phyloP scores from a whole-genome alignment of 1,140 invertebrate genomes.

The Venustaconcha ellipsiformis region DNA sequence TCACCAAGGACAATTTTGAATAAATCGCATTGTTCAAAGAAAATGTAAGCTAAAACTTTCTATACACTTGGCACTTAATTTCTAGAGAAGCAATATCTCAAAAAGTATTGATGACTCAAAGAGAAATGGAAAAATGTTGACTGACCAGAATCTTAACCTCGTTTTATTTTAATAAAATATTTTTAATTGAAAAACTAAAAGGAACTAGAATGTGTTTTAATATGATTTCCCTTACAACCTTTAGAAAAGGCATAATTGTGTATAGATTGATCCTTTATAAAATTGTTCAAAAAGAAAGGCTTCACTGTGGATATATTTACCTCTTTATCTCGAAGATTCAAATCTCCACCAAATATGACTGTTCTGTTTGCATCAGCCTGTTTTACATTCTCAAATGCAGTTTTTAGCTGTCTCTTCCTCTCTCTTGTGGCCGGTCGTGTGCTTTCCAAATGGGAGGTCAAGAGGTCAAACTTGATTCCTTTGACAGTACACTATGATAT shows the following conservation, averaged over 20 bases:
- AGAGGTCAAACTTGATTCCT: constrained; percentile 67
- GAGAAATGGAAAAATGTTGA: no score
- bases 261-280: no score
- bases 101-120: no score
- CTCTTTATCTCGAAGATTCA: constrained; percentile 76
- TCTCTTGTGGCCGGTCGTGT: constrained; percentile 70
- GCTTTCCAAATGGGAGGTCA: constrained; percentile 76
- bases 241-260: no score
- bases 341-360: constrained; percentile 75
- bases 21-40: no score
- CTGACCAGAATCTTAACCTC: no score
- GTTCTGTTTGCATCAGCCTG: constrained; percentile 61
- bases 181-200: neutral
- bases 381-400: constrained; percentile 66
- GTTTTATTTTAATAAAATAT: constrained; percentile 5
- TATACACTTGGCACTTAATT: no score
- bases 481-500: constrained; percentile 70
- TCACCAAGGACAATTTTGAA: no score
- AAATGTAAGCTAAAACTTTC: no score
- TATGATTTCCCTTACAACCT: neutral
- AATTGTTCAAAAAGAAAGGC: no score
- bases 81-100: no score
- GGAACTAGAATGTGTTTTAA: neutral
- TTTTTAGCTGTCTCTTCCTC: constrained; percentile 70
- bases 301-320: constrained; percentile 52